Base-by-base conservation (phyloP, 2,113 vertebrate species). In the Neolamprologus caudopunctatus region DNA sequence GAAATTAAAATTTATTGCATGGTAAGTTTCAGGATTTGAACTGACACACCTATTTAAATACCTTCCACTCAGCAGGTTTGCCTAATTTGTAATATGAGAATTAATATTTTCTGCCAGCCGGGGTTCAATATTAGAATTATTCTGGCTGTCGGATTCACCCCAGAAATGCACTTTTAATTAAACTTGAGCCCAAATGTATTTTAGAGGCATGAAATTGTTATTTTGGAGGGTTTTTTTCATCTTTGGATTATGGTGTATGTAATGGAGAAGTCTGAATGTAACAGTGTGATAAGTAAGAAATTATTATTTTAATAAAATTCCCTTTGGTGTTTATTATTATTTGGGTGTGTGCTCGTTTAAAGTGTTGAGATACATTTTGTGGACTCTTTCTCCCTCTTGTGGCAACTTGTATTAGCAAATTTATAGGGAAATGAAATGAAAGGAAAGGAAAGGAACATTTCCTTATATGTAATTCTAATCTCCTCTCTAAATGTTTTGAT, bases 311-410 rank as follows among this genome's bases (percentile, higher is more conserved):
- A 33, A n/a, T 33, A 80, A 54, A 54, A 16, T 73, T 26, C 9
- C 33, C 31, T 33, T 54, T 24, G 28, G 9, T 81, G 33, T 61
- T 58, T 51, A 61, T 61, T 50, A 17, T 37, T 54, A 47, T 28
- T n/a, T 81, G 21, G 14, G 50, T 14, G 28, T 78, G 26, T 4
- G 26, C 16, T 14, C 9, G 0, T 9, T 33, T 5, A 11, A 8
- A 54, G 3, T 63, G 24, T 6, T 14, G 9, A 24, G 4, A 14
- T 2, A 7, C 3, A 80, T 86, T 37, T 9, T 78, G 40, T 87
- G 71, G 84, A 61, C 54, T 91, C 13, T 80, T 75, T 19, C 35
- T 1, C 82, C 90, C 81, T 87, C 90, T 91, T 47, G 53, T 88
- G 92, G 84, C 37, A 9, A 19, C 4, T 73, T 4, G 35, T 17